Evolutionary conservation across 2,888 invertebrate genomes (phyloP).

Genomic region (Scaptomyza flava): DNA sequence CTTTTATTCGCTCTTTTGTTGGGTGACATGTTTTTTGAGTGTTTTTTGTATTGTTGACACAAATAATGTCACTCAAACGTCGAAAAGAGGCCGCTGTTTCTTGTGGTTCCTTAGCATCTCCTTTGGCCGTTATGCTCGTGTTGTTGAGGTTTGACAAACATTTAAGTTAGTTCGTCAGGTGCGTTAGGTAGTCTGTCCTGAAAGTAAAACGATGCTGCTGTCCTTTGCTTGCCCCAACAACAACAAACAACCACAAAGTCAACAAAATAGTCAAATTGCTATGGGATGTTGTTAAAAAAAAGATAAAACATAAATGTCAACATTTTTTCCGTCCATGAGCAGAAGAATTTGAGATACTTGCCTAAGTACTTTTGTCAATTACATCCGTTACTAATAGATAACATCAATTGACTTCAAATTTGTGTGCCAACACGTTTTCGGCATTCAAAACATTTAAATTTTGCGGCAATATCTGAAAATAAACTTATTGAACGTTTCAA

Average conservation of each 20-base stretch:
- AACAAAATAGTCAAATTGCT: slow-evolving; percentile 46
- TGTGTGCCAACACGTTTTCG: slow-evolving; percentile 20
- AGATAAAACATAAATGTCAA: slow-evolving; percentile 40
- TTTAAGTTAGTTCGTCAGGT: slow-evolving; percentile 75
- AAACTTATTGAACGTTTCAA: neutral
- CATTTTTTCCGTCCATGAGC: slow-evolving; percentile 10
- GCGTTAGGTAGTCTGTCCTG: slow-evolving; percentile 51
- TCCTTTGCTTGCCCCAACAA: slow-evolving; percentile 13
- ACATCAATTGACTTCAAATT: slow-evolving; percentile 44
- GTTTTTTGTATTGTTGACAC: slow-evolving; percentile 80
- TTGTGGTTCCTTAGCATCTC: slow-evolving; percentile 18
- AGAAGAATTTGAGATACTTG: slow-evolving; percentile 48
- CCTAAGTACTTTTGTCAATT: slow-evolving; percentile 49
- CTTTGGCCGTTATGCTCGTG: slow-evolving; percentile 19
- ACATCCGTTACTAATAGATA: slow-evolving; percentile 44
- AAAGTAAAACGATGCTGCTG: slow-evolving; percentile 23
- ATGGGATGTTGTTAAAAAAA: slow-evolving; percentile 37
- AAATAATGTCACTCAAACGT: slow-evolving; percentile 79
- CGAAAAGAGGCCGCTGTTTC: slow-evolving; percentile 70
- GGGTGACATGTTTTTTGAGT: slow-evolving; percentile 60
- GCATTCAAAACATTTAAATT: slow-evolving; percentile 13
- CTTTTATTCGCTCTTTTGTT: slow-evolving; percentile 2
- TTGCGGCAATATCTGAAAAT: neutral
- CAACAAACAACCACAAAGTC: neutral
- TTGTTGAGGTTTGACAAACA: slow-evolving; percentile 70